Conservation (phyloP, 1,140 invertebrate genomes). For the Drosophila varians region DNA sequence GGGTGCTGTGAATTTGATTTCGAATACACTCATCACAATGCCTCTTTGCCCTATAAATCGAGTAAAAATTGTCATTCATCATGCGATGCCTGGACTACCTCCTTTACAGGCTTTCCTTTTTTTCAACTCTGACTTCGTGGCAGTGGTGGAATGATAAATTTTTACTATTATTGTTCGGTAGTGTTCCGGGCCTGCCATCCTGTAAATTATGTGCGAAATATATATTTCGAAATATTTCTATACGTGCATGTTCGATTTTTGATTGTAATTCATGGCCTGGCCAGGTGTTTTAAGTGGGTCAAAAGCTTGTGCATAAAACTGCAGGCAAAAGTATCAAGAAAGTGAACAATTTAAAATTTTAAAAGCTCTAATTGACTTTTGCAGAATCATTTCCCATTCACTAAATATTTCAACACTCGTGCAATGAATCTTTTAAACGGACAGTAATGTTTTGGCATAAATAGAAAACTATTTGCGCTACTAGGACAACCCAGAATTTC, state of each 20-base stretch:
- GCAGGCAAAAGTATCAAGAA: neutral
- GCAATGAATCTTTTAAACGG: neutral
- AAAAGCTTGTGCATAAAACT: neutral
- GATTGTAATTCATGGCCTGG: constrained; percentile 33
- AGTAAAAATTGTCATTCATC: constrained; percentile 74
- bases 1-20: constrained; percentile 5
- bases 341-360: neutral
- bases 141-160: constrained; percentile 37
- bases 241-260: constrained; percentile 9
- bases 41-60: constrained; percentile 45
- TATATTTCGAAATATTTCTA: constrained; percentile 17
- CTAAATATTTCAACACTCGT: neutral
- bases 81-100: constrained; percentile 37
- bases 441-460: neutral
- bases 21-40: constrained; percentile 24
- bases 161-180: constrained; percentile 48
- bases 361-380: neutral
- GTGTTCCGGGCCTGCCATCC: constrained; percentile 19
- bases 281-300: constrained; percentile 27
- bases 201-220: constrained; percentile 43
- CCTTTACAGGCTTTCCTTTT: neutral
- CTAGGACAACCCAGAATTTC: constrained; percentile 20
- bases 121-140: constrained; percentile 7
- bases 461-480: constrained; percentile 18
- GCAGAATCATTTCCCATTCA: neutral